Evolutionary conservation across 2,113 vertebrate species (phyloP).

Genomic region (Ascaphus truei): DNA sequence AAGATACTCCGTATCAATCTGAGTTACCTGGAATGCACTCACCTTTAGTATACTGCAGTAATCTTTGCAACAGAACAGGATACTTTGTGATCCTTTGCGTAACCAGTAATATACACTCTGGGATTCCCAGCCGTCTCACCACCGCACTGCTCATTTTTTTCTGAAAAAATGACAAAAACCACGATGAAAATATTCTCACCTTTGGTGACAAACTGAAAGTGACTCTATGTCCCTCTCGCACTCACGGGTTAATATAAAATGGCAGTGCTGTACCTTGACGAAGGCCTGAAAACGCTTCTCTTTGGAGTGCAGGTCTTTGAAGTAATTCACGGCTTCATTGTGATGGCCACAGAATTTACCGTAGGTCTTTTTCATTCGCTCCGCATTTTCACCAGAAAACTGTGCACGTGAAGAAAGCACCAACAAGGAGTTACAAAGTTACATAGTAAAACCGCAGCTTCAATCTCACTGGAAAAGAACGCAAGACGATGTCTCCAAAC

Average conservation of each 20-base stretch:
- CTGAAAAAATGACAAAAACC: constrained; percentile 54
- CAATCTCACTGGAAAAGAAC: neutral
- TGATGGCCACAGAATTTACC: constrained; percentile 93
- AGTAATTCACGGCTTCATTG: constrained; percentile 88
- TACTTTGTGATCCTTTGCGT: constrained; percentile 98
- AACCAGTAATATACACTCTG: constrained; percentile 92
- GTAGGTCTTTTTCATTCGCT: constrained; percentile 84
- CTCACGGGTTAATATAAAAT: neutral
- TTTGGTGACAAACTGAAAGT: neutral
- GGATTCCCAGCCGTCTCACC: constrained; percentile 86
- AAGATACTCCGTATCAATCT: no score
- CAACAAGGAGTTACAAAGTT: no score
- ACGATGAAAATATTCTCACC: constrained; percentile 3
- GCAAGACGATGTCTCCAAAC: neutral
- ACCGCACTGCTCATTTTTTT: constrained; percentile 93
- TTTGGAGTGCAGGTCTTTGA: constrained; percentile 87
- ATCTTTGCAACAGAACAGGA: constrained; percentile 86
- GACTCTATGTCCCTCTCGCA: no score
- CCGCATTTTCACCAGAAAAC: constrained; percentile 86
- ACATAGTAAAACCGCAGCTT: neutral
- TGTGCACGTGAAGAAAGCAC: constrained; percentile 41
- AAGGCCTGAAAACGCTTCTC: constrained; percentile 94
- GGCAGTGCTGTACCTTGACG: constrained; percentile 70
- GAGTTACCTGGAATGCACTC: no score
- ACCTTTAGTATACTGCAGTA: constrained; percentile 92